Evolutionary conservation across 1,140 invertebrate species (phyloP).

Genomic region (Drosophila bocqueti): DNA sequence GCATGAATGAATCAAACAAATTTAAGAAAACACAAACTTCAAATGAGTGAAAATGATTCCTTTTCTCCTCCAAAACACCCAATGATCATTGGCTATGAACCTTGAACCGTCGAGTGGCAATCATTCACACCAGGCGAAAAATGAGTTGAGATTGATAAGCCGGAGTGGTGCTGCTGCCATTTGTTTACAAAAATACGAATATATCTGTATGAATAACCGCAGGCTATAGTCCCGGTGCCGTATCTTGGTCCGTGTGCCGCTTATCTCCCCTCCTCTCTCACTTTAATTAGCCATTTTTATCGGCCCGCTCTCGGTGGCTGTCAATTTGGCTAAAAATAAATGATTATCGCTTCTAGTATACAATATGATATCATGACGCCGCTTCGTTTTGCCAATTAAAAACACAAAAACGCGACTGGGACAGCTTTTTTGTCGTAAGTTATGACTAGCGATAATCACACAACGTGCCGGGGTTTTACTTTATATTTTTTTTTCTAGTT

Average conservation of each 20-base stretch:
- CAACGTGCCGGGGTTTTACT: constrained; percentile 34
- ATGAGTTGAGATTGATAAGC: constrained; percentile 57
- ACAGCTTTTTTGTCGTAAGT: constrained; percentile 51
- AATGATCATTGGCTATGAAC: constrained; percentile 45
- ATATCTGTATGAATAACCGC: neutral
- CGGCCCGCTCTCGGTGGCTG: constrained; percentile 58
- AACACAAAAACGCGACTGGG: constrained; percentile 58
- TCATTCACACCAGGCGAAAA: constrained; percentile 59
- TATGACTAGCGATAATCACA: constrained; percentile 78
- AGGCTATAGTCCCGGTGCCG: neutral
- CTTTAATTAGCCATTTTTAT: constrained; percentile 71
- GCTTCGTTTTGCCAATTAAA: constrained; percentile 77
- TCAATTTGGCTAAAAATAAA: constrained; percentile 82
- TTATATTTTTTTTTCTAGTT: constrained; percentile 36
- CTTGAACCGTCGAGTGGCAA: constrained; percentile 54
- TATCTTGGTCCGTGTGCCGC: constrained; percentile 6
- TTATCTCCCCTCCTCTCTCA: constrained; percentile 6
- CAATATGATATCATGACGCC: constrained; percentile 78
- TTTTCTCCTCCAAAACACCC: neutral
- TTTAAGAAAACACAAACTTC: constrained; percentile 20
- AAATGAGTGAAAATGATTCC: constrained; percentile 33
- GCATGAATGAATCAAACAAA: constrained; percentile 11
- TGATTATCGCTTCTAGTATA: constrained; percentile 72
- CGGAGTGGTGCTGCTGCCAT: constrained; percentile 6
- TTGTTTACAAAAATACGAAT: constrained; percentile 26